Percentiles rank a stretch among this genome's conserved stretches.
phyloP scores from a whole-genome alignment of 2,113 vertebrate genomes.

The Microtus oregoni region DNA sequence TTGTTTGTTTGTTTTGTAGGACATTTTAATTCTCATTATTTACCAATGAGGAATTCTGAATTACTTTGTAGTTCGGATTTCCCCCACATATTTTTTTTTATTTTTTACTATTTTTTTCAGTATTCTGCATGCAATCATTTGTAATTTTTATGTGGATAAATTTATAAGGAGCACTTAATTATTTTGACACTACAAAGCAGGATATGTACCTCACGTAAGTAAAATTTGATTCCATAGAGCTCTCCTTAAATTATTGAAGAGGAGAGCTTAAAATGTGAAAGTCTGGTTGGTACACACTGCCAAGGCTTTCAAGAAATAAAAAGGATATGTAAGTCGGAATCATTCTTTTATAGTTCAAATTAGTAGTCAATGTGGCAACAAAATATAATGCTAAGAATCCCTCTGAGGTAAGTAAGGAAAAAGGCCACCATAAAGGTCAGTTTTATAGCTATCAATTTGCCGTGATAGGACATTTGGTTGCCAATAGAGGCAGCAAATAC shows the following conservation, averaged over 20 bases:
- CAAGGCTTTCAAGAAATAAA: slow-evolving; percentile 76
- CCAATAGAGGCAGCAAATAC: slow-evolving; percentile 73
- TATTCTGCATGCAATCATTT: slow-evolving; percentile 80
- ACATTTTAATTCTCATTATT: slow-evolving; percentile 85
- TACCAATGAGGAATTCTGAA: slow-evolving; percentile 83
- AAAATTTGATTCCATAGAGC: slow-evolving; percentile 71
- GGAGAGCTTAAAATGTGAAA: slow-evolving; percentile 78
- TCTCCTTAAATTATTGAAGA: slow-evolving; percentile 67
- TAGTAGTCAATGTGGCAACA: slow-evolving; percentile 75
- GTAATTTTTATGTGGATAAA: slow-evolving; percentile 80
- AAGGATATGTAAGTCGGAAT: slow-evolving; percentile 74
- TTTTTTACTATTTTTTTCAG: slow-evolving; percentile 64
- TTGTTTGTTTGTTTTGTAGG: slow-evolving; percentile 24
- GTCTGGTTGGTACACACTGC: slow-evolving; percentile 71
- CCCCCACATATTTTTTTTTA: slow-evolving; percentile 41
- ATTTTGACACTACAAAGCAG: slow-evolving; percentile 79
- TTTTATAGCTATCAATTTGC: slow-evolving; percentile 76
- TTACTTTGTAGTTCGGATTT: slow-evolving; percentile 71
- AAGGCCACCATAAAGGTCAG: slow-evolving; percentile 80
- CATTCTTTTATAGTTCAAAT: slow-evolving; percentile 78
- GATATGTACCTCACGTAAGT: slow-evolving; percentile 63
- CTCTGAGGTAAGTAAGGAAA: slow-evolving; percentile 72
- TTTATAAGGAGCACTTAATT: slow-evolving; percentile 84
- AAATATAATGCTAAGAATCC: slow-evolving; percentile 76
- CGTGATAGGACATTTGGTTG: slow-evolving; percentile 71